Evolutionary conservation across 2,888 invertebrate genomes (phyloP).

Genomic region (Torymus texanus): DNA sequence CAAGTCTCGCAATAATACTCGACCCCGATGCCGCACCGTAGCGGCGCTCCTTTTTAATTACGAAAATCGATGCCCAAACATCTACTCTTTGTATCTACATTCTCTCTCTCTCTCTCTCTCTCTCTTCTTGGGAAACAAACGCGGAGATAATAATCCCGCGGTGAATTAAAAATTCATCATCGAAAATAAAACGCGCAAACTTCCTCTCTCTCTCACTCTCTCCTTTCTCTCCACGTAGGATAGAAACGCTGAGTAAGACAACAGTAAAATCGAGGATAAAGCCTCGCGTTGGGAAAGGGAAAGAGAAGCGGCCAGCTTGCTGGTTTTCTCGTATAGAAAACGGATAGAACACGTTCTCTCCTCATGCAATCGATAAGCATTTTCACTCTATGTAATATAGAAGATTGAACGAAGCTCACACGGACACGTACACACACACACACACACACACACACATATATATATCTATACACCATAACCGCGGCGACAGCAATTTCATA

Average conservation of each 20-base stretch:
- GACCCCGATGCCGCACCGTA: background rate
- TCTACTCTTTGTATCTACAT: background rate
- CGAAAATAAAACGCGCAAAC: constrained; percentile 55
- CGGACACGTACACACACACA: too few relatives aligned
- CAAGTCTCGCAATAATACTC: constrained; percentile 13
- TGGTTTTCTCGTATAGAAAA: constrained; percentile 24
- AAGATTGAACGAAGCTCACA: constrained; percentile 6
- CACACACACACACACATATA: background rate
- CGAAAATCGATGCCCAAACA: background rate
- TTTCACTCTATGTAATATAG: constrained; percentile 43
- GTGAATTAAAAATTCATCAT: constrained; percentile 54
- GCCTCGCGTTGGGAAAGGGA: background rate
- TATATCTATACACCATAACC: background rate
- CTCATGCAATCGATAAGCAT: constrained; percentile 27
- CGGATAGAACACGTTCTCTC: background rate
- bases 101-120: too few relatives aligned
- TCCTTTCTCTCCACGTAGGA: constrained; percentile 12
- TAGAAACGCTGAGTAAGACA: constrained; percentile 46
- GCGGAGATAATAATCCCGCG: constrained; percentile 6
- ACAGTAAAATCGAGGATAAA: constrained; percentile 45
- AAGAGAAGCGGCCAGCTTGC: background rate
- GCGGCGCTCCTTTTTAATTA: constrained; percentile 4
- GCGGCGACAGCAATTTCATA: constrained; percentile 51
- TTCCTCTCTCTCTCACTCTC: background rate
- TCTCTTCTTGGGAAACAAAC: too few relatives aligned